Base-by-base conservation (phyloP, 2,888 invertebrate genomes). In the Athrips mouffetella region DNA sequence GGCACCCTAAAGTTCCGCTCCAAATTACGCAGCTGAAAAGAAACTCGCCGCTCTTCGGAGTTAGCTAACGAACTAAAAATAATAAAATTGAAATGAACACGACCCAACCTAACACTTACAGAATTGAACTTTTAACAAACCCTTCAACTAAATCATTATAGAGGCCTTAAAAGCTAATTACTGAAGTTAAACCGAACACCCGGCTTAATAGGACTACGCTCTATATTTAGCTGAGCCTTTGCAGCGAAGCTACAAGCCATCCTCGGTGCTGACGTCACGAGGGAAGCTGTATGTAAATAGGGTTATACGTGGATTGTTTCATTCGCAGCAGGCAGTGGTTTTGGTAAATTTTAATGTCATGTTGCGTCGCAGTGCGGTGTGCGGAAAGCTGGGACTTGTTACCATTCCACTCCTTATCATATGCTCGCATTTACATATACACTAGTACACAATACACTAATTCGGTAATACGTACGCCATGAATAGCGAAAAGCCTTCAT, bases 271-370 rank as follows among this genome's bases (percentile, higher is more conserved):
- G 72, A 73, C 73, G 71, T 72, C 71, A 73, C 58, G 59, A 62
- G 52, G 59, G 57, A 59, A 65, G 67, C 55, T 65, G 63, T 67
- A 70, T 67, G 67, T 68, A 75, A 80, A 80, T 68, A 66, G 48
- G 61, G 60, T 57, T 54, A 11, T 21, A 35, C 66, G 67, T 66
- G 73, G 58, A 73, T 73, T 73, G 76, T 75, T 73, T 70, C 68
- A 67, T 67, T 73, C 65, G 62, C 59, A 58, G 59, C 64, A 66
- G 59, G 62, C 69, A 60, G 67, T 63, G 74, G 71, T 74, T 80
- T 76, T 69, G 73, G 66, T 79, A 70, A 79, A 82, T 79, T 81
- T 82, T 78, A 77, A 77, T 76, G 76, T 63, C 65, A 68, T 66
- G 68, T 64, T 67, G 70, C 76, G 82, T 69, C 84, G 82, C 83